Base-by-base conservation (phyloP, 1,140 invertebrate genomes). In the Copidosoma floridanum region DNA sequence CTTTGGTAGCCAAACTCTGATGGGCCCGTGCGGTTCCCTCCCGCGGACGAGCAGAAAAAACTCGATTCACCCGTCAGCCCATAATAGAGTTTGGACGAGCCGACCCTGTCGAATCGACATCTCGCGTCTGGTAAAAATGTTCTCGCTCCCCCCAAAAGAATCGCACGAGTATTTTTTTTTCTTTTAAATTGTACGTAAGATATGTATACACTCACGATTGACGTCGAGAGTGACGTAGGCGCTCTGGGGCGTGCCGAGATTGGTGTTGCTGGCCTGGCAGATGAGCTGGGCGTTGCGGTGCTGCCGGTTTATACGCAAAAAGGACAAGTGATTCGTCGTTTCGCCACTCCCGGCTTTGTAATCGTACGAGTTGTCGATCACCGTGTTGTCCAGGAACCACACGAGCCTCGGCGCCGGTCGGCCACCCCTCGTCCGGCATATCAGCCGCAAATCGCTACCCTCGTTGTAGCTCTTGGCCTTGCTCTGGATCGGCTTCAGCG, bases 201-300 rank as follows among this genome's bases (percentile, higher is more conserved):
- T n/a, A n/a, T n/a, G n/a, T n/a, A n/a, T n/a, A 32, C 6, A 91
- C 92, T 93, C 82, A 94, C 92, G 83, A 79, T 93, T 93, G 65
- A 95, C 85, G 75, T 94, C 89, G 68, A 95, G 82, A 51, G 91
- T 88, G 62, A 92, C 86, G 26, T 88, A 82, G 73, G 87, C 88
- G 40, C 85, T 86, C 57, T 86, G 83, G 1, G 92, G 90, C 21
- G 84, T 82, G 6, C 86, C 86, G 59, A 93, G 77, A 76, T 92
- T 92, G 24, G 91, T 94, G 77, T 95, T 95, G 72, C 86, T 88
- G 8, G 92, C 91, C 73, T 93, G 89, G 77, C 91, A 93, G 58
- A 90, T 86, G 55, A 93, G 85, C 63, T 88, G 81, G 32, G 88
- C 84, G 67, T 91, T 88, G 32, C 92, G 83, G 78, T 94, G 89